Evolutionary conservation across 1,140 invertebrate genomes (phyloP).

Genomic region (Sinella curviseta): DNA sequence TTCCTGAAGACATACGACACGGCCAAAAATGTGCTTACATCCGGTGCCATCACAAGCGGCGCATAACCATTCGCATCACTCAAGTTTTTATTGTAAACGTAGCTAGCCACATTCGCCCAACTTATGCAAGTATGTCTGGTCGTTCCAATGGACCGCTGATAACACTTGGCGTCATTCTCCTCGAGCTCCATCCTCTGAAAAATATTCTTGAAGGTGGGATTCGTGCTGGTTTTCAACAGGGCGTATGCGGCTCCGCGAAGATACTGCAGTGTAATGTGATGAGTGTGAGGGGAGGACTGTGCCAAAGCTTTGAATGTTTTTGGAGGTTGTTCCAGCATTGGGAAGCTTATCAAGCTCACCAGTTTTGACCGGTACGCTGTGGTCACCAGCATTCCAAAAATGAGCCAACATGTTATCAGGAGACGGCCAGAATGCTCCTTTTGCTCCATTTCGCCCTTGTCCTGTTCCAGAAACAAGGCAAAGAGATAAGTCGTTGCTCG

Average conservation of each 20-base stretch:
- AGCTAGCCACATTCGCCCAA: background rate
- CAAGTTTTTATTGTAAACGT: background rate
- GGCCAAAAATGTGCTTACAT: background rate
- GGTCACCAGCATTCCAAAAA: constrained; percentile 7
- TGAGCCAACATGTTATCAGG: background rate
- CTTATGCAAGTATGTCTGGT: background rate
- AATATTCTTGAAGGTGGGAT: constrained; percentile 1
- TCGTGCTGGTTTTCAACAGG: background rate
- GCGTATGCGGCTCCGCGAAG: background rate
- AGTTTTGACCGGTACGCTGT: constrained; percentile 29
- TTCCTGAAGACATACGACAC: background rate
- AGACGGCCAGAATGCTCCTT: background rate
- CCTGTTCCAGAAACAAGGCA: background rate
- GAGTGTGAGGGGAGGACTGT: background rate
- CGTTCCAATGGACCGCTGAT: background rate
- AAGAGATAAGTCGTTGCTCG: background rate
- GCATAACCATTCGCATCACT: background rate
- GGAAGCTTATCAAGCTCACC: background rate
- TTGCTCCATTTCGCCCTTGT: background rate
- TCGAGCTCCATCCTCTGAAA: constrained; percentile 1
- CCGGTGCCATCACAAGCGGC: background rate
- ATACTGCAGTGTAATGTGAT: background rate
- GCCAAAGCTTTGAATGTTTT: constrained; percentile 13
- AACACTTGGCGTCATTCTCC: background rate
- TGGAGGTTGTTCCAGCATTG: constrained; percentile 2